Conservation (phyloP, 2,888 invertebrate genomes). For the Agrotis clavis region DNA sequence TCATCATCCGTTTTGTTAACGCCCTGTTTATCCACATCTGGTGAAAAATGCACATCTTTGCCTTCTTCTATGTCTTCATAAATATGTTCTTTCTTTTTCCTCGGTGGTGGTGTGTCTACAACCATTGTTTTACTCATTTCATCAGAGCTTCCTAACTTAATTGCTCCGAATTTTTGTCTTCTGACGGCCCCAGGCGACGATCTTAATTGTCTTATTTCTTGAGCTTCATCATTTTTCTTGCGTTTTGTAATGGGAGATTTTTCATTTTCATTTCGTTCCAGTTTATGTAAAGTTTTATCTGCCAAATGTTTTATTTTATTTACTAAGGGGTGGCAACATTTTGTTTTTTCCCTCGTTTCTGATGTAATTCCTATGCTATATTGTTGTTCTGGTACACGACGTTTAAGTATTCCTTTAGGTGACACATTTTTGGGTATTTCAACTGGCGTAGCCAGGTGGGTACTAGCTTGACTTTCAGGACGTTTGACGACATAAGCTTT, state of each 20-base stretch:
- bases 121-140: conserved; percentile 88
- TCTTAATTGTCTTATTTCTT: conserved; percentile 92
- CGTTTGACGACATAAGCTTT: conserved; percentile 76
- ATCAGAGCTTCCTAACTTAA: conserved; percentile 88
- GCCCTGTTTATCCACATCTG: conserved; percentile 79
- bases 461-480: conserved; percentile 77
- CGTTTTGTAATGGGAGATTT: conserved; percentile 84
- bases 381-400: conserved; percentile 85
- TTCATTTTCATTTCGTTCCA: conserved; percentile 86
- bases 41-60: conserved; percentile 87
- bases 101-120: conserved; percentile 84
- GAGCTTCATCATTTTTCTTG: conserved; percentile 89
- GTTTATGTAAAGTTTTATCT: conserved; percentile 91
- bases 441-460: conserved; percentile 77
- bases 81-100: conserved; percentile 91
- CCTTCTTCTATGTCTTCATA: conserved; percentile 92
- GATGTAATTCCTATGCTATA: conserved; percentile 81
- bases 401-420: conserved; percentile 90
- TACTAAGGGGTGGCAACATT: conserved; percentile 92
- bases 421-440: conserved; percentile 86
- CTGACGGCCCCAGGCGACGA: conserved; percentile 92
- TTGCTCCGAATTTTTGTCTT: conserved; percentile 88
- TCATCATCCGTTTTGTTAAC: conserved; percentile 72
- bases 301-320: conserved; percentile 93
- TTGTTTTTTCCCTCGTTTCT: conserved; percentile 88